A percentile compares a stretch with the other conserved stretches of the same genome.
phyloP scores from a whole-genome alignment of 2,888 invertebrate species.

The Isotomurus palustris region DNA sequence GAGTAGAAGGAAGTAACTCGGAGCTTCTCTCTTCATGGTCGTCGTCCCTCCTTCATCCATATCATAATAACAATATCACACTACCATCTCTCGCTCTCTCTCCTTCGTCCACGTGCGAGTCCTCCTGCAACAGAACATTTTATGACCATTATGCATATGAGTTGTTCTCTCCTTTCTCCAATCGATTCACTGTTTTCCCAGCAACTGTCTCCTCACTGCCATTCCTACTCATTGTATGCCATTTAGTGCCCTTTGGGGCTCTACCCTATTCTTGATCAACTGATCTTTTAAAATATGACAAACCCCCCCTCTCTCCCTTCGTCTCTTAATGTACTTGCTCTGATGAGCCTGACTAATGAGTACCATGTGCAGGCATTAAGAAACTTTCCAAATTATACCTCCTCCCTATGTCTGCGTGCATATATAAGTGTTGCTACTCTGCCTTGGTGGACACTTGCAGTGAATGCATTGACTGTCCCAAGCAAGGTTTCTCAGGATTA shows the following conservation, averaged over 20 bases:
- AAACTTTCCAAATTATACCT: background rate
- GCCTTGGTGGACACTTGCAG: too few relatives aligned
- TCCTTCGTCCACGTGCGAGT: background rate
- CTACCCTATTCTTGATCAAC: background rate
- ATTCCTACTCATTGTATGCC: conserved; percentile 3
- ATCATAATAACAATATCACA: background rate
- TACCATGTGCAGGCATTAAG: background rate
- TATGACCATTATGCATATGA: conserved; percentile 16
- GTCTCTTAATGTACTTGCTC: background rate
- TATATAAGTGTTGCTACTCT: background rate
- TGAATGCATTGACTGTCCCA: too few relatives aligned
- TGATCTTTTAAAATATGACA: conserved; percentile 8
- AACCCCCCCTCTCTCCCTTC: conserved; percentile 1
- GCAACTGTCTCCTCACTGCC: background rate
- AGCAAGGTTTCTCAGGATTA: too few relatives aligned
- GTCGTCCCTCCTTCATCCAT: conserved; percentile 2
- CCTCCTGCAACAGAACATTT: background rate
- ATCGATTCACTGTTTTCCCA: conserved; percentile 3
- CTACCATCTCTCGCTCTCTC: conserved; percentile 4
- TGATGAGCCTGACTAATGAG: conserved; percentile 4
- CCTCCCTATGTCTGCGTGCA: background rate
- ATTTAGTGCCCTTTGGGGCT: conserved; percentile 3
- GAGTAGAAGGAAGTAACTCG: conserved; percentile 12
- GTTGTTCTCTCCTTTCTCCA: conserved; percentile 4
- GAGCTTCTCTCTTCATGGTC: background rate